Evolutionary conservation across 23 tunicate genomes (phyloP), one percentile per base, ranked within the genome.

Genomic region (Trididemnum nubilum): DNA sequence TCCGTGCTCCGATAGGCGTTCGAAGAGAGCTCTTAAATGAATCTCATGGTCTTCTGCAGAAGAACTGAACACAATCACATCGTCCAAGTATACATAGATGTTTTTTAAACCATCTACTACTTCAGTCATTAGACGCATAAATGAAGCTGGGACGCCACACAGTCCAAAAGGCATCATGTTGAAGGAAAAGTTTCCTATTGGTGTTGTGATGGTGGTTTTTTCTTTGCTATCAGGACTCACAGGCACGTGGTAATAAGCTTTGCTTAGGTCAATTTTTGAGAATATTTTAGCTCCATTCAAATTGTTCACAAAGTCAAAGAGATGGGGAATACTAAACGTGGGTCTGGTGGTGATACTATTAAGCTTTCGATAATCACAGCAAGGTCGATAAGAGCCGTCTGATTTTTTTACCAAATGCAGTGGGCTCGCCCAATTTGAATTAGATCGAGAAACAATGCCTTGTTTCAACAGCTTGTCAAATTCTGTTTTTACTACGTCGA

Each of bases 381-480:
- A 15, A 15, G 26, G 26, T 22, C 67, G 22, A 61, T 61, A 21
- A 61, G 67, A 61, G 5, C 26, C 29, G 26, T 61, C 67, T n/a
- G 22, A 12, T n/a, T 61, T 61, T 61, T 61, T 61, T 3, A 61
- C 67, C 22, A 61, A 5, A 61, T 61, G 67, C 22, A 61, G 5
- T 21, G 29, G 67, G 29, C 67, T 61, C 26, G 67, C 67, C 67
- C 67, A 61, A 22, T 49, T 49, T 49, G 57, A 49, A 49, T 49
- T 49, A 9, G 57, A 12, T 9, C 57, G 57, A 9, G 57, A 49
- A 49, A 49, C 18, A 18, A 49, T 49, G 57, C 57, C 57, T 9
- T 9, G 15, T 49, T 49, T 12, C n/a, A n/a, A n/a, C n/a, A n/a
- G n/a, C n/a, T n/a, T n/a, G n/a, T n/a, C n/a, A n/a, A n/a, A n/a